phyloP scores from a whole-genome alignment of 1,140 invertebrate species.

The Aphelenchoides avenae region DNA sequence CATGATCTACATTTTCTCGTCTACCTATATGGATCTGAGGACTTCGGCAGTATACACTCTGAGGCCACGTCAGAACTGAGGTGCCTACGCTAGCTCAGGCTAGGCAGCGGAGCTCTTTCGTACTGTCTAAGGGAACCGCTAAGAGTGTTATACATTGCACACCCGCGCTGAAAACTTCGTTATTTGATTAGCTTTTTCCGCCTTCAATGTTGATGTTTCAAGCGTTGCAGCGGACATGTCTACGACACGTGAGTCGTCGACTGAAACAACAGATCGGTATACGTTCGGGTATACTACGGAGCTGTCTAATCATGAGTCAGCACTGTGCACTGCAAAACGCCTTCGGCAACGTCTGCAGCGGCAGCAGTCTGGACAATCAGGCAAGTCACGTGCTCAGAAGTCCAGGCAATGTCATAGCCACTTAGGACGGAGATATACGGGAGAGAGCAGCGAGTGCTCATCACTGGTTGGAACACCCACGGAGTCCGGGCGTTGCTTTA shows the following conservation, averaged over 20 bases:
- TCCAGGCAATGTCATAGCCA: slow-evolving; percentile 20
- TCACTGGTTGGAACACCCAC: slow-evolving; percentile 58
- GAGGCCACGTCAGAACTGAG: too few relatives aligned
- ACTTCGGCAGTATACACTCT: too few relatives aligned
- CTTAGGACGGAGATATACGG: slow-evolving; percentile 54
- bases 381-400: too few relatives aligned
- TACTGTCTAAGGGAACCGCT: too few relatives aligned
- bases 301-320: slow-evolving; percentile 54
- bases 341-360: slow-evolving; percentile 53
- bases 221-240: slow-evolving; percentile 21
- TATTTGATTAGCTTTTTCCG: too few relatives aligned
- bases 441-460: slow-evolving; percentile 56
- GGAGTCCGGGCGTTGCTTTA: slow-evolving; percentile 58
- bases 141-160: too few relatives aligned
- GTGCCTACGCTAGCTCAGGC: too few relatives aligned
- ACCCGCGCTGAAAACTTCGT: too few relatives aligned
- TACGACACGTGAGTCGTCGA: slow-evolving; percentile 54
- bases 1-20: too few relatives aligned
- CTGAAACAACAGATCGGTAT: slow-evolving; percentile 54
- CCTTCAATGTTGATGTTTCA: too few relatives aligned
- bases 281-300: slow-evolving; percentile 58
- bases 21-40: too few relatives aligned
- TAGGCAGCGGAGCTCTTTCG: too few relatives aligned
- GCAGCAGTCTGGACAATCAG: slow-evolving; percentile 58
- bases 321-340: slow-evolving; percentile 55